Evolutionary conservation across 2,113 vertebrate species (phyloP).

Genomic region (Dasypus novemcinctus): DNA sequence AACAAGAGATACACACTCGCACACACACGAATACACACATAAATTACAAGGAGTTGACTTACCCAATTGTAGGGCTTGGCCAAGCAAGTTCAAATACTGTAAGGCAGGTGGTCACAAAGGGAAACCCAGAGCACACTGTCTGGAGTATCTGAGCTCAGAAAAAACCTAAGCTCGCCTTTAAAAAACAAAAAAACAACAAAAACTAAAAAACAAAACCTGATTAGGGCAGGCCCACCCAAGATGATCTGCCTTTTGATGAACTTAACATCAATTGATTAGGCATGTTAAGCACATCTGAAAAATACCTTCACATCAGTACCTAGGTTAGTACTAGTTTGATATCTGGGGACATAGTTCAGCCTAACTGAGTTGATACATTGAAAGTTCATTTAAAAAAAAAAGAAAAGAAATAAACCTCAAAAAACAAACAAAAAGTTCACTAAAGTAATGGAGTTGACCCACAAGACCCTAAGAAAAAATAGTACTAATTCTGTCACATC

Average conservation of each 20-base stretch:
- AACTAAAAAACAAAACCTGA: too few species aligned
- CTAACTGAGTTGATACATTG: background rate
- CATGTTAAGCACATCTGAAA: background rate
- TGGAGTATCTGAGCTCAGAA: background rate
- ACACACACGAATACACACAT: too few species aligned
- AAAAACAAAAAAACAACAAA: too few species aligned
- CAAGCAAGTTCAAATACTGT: background rate
- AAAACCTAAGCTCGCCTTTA: background rate
- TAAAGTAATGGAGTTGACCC: background rate
- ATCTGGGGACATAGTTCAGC: background rate
- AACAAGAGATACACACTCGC: too few species aligned
- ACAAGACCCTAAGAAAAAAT: background rate
- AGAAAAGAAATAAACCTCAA: too few species aligned
- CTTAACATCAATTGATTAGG: background rate
- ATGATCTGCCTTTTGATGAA: background rate
- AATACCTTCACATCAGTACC: background rate
- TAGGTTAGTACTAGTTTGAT: background rate
- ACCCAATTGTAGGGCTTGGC: too few species aligned
- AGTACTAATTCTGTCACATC: background rate
- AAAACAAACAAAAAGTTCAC: background rate
- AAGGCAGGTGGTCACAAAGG: background rate
- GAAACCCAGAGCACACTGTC: accelerated
- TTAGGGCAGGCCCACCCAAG: background rate
- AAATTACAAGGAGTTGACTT: too few species aligned
- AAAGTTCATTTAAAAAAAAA: background rate